Evolutionary conservation across 1,140 invertebrate species (phyloP).

Genomic region (Colletes latitarsis): DNA sequence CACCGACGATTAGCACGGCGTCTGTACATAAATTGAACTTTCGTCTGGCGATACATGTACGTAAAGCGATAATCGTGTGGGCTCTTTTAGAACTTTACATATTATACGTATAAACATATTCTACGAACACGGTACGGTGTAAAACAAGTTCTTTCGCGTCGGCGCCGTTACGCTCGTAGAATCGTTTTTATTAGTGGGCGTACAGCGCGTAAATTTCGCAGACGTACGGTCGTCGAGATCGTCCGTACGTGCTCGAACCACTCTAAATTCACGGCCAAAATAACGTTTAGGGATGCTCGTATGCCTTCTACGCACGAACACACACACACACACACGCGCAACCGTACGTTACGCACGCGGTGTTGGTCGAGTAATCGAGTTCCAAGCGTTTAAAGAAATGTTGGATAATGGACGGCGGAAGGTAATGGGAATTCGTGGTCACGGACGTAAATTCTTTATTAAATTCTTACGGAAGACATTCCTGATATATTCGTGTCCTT

Average conservation of each 20-base stretch:
- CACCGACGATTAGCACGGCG: conserved; percentile 14
- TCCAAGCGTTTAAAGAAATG: background rate
- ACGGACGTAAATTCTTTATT: no score
- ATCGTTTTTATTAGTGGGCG: conserved; percentile 23
- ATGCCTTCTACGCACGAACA: conserved; percentile 51
- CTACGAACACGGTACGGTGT: conserved; percentile 9
- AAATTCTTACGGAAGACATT: no score
- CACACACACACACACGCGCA: background rate
- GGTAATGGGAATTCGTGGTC: background rate
- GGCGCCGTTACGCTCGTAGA: conserved; percentile 28
- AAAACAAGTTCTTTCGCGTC: conserved; percentile 39
- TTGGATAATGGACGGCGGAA: no score
- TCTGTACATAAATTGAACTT: conserved; percentile 43
- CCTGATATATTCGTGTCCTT: no score
- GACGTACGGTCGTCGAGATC: background rate
- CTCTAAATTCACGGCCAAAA: conserved; percentile 60
- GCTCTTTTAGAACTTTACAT: conserved; percentile 17
- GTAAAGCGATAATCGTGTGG: conserved; percentile 28
- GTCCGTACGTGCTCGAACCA: conserved; percentile 7
- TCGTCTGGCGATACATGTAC: conserved; percentile 35
- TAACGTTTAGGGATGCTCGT: conserved; percentile 52
- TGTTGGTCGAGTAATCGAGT: conserved; percentile 20
- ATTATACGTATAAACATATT: conserved; percentile 13
- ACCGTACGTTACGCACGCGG: conserved; percentile 16
- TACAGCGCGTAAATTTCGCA: conserved; percentile 17